phyloP scores from a whole-genome alignment of 2,113 vertebrate genomes.

The Solenodon paradoxus region DNA sequence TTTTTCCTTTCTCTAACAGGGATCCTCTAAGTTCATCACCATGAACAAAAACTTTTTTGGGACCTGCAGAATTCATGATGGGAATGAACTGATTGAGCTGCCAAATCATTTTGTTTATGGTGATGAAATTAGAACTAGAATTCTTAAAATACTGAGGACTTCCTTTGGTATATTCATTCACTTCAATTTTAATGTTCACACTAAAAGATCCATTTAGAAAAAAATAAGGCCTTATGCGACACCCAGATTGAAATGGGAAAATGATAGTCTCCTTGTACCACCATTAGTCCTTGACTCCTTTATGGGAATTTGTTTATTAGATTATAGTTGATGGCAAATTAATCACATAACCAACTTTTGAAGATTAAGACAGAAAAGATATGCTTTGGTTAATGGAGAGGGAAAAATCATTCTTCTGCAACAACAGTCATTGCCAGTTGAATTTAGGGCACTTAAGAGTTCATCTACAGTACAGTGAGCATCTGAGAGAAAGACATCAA shows the following conservation, averaged over 20 bases:
- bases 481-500: not conserved
- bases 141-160: slow-evolving; percentile 15
- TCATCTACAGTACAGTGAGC: not conserved
- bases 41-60: not conserved
- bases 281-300: not conserved
- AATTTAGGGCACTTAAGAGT: not conserved
- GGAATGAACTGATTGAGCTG: too few species aligned
- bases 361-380: not conserved
- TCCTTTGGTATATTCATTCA: not conserved
- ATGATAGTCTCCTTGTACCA: not conserved
- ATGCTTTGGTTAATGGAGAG: not conserved
- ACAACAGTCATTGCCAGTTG: not conserved
- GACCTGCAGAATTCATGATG: too few species aligned
- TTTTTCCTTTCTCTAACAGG: not conserved
- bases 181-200: not conserved
- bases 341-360: not conserved
- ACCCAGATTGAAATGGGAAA: not conserved
- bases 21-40: not conserved
- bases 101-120: too few species aligned
- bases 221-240: not conserved
- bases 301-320: slow-evolving; percentile 9
- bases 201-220: not conserved
- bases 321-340: not conserved
- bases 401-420: not conserved
- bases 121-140: too few species aligned